Evolutionary conservation across 2,797 vertebrate genomes (phyloP).

Genomic region (Eulemur mongoz): DNA sequence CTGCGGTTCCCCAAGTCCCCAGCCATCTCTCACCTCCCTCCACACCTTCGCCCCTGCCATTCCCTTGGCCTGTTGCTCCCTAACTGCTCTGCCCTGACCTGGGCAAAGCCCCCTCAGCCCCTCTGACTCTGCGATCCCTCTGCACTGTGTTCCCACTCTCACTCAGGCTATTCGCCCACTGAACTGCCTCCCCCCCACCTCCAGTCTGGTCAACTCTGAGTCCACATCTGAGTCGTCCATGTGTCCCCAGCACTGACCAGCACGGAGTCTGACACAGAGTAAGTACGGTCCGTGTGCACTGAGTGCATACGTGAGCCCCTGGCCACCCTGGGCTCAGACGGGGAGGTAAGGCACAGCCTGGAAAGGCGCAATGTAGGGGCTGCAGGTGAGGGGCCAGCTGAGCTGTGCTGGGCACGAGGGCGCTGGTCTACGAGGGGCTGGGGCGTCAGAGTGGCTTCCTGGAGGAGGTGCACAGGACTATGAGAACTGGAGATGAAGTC

Average conservation of each 20-base stretch:
- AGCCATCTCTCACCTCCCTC: neutral
- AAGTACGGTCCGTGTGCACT: accelerated
- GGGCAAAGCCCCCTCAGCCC: neutral
- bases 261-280: neutral
- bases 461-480: neutral
- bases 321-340: neutral
- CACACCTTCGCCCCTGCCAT: accelerated
- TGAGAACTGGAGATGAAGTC: neutral
- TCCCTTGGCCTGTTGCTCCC: neutral
- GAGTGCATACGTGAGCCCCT: neutral
- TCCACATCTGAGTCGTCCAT: neutral
- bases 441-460: neutral
- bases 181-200: neutral
- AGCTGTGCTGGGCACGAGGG: too few relatives aligned
- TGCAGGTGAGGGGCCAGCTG: neutral
- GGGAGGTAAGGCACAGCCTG: neutral
- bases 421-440: neutral
- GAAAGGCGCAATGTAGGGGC: neutral
- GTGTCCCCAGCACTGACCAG: neutral
- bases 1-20: neutral
- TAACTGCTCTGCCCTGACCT: neutral
- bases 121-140: neutral
- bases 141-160: neutral
- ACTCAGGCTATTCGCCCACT: neutral
- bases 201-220: neutral